Base-by-base conservation (phyloP, 2,888 invertebrate species). In the Conomelus anceps region DNA sequence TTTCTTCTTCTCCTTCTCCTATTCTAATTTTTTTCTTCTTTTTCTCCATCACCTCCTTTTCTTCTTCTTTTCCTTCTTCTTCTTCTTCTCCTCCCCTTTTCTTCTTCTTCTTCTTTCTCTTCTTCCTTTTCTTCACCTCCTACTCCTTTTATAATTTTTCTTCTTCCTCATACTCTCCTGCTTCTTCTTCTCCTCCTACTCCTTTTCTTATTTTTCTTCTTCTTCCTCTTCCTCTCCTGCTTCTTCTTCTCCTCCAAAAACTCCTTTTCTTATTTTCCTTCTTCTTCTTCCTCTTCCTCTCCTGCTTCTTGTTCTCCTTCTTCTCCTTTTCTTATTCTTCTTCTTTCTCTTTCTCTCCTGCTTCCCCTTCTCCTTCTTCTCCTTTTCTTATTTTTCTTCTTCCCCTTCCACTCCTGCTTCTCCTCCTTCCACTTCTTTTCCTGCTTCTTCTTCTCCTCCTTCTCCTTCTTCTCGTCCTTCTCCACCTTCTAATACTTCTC, bases 301-400 rank as follows among this genome's bases (percentile, higher is more conserved):
- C 41, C 17, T 17, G 84, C 29, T 22, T 87, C 88, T 89, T 86
- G 87, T n/a, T n/a, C n/a, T 86, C 89, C 85, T 89, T 88, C 89
- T 90, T 89, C 85, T 89, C 90, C 20, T 84, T 24, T 84, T 84
- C 26, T n/a, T 90, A 88, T 87, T 88, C 87, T 23, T 23, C 85
- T 24, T 34, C 41, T 85, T 87, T 85, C 23, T 85, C 84, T 89
- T 84, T 88, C 89, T 41, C 26, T 84, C 34, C 85, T 85, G 86
- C 90, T 89, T 29, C 23, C 89, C 22, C 63, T 89, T 85, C 26
- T 87, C 88, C 23, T 86, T 88, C 87, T 89, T 89, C 34, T 89
- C 90, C 87, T 22, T 6, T 4, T 11, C 6, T 26, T 26, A 4
- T n/a, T n/a, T n/a, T n/a, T n/a, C 41, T 41, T 41, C 41, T 41